These are phyloP conservation scores for Ochlodes sylvanus DNA, from an alignment of 2,888 invertebrate genomes.

Conservation along the genomic window DNA sequence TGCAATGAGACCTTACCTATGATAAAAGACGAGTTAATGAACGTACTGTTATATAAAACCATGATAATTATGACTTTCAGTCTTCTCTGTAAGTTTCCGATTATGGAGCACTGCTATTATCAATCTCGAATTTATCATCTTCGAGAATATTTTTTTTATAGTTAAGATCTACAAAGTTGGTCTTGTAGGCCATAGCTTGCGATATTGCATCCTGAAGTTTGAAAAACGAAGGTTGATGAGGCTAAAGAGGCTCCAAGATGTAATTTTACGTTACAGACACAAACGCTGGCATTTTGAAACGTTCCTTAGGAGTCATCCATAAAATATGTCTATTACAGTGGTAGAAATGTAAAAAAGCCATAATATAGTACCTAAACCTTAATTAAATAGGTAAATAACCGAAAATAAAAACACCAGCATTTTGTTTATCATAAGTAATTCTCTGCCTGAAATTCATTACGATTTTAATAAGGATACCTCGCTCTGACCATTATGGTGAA, in stretches of 20 bases:
- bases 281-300: slow-evolving; percentile 59
- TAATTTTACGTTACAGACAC: slow-evolving; percentile 44
- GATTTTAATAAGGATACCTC: no score
- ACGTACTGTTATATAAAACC: not conserved
- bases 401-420: no score
- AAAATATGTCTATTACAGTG: slow-evolving; percentile 35
- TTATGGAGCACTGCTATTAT: no score
- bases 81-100: not conserved
- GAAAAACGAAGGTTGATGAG: slow-evolving; percentile 42
- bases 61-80: not conserved
- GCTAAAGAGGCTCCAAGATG: slow-evolving; percentile 68
- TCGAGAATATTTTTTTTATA: not conserved
- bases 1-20: not conserved
- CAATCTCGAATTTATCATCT: not conserved
- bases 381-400: no score
- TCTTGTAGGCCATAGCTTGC: not conserved
- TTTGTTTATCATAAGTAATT: no score
- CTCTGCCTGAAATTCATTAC: no score
- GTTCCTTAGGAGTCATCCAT: slow-evolving; percentile 68
- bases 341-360: not conserved
- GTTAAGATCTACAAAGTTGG: not conserved
- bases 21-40: not conserved
- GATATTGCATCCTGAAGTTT: not conserved
- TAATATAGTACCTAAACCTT: no score
- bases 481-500: no score